These are phyloP conservation scores for Polia nebulosa DNA, from an alignment of 2,888 invertebrate species.

Conservation along the genomic window DNA sequence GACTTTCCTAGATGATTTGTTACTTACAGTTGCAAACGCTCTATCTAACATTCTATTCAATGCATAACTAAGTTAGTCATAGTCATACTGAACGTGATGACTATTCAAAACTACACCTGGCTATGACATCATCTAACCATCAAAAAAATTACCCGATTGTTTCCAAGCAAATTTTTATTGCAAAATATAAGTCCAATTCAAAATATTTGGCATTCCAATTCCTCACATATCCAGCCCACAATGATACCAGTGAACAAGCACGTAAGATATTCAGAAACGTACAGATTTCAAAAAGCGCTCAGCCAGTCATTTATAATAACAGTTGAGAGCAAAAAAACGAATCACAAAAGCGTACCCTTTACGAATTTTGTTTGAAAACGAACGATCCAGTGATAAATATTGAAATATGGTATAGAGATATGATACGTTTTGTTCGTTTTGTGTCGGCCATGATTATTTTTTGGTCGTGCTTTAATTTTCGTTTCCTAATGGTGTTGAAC, in stretches of 20 bases:
- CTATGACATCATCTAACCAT: constrained; percentile 11
- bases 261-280: constrained; percentile 81
- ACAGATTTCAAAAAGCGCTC: constrained; percentile 81
- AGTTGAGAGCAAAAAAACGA: constrained; percentile 74
- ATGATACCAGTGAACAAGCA: constrained; percentile 37
- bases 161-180: constrained; percentile 9
- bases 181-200: constrained; percentile 13
- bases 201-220: constrained; percentile 40
- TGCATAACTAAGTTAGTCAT: constrained; percentile 11
- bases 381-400: constrained; percentile 89
- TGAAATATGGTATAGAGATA: constrained; percentile 89
- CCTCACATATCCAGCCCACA: constrained; percentile 23
- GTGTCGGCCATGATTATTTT: constrained; percentile 61
- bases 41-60: constrained; percentile 4
- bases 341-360: constrained; percentile 76
- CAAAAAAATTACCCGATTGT: constrained; percentile 11
- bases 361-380: constrained; percentile 89
- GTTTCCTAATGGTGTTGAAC: constrained; percentile 81
- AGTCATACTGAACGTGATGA: constrained; percentile 18
- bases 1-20: neutral
- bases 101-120: neutral
- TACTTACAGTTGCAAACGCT: too few relatives aligned
- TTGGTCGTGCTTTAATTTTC: constrained; percentile 70
- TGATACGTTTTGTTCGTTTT: constrained; percentile 82
- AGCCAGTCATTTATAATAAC: constrained; percentile 86